phyloP scores from a whole-genome alignment of 2,888 invertebrate species.

The Salticus scenicus region DNA sequence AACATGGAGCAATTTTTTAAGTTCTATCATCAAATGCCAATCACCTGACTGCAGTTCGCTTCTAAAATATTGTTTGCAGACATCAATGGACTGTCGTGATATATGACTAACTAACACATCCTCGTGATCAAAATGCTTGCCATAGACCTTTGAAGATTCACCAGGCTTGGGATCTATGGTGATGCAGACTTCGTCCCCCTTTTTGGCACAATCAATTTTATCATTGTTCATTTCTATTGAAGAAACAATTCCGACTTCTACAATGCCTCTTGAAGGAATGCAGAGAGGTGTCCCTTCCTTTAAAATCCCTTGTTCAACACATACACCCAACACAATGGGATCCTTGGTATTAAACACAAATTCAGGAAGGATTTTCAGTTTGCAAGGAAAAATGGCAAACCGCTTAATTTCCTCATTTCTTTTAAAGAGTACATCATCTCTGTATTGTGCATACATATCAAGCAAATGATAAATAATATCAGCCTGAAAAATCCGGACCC shows the following conservation, averaged over 20 bases:
- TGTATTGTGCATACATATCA: slow-evolving; percentile 94
- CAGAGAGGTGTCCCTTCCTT: slow-evolving; percentile 98
- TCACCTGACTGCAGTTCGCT: slow-evolving; percentile 97
- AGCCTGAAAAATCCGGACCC: slow-evolving; percentile 95
- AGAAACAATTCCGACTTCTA: slow-evolving; percentile 94
- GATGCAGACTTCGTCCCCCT: slow-evolving; percentile 95
- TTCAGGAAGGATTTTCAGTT: slow-evolving; percentile 86
- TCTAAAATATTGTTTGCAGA: slow-evolving; percentile 98
- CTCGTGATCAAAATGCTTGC: slow-evolving; percentile 97
- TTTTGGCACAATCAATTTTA: slow-evolving; percentile 91
- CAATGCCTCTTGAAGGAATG: slow-evolving; percentile 95
- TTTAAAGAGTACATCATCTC: slow-evolving; percentile 91
- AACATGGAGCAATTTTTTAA: slow-evolving; percentile 97
- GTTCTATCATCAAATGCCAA: slow-evolving; percentile 98
- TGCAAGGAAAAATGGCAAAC: slow-evolving; percentile 98
- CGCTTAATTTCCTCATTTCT: slow-evolving; percentile 97
- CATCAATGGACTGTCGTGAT: slow-evolving; percentile 97
- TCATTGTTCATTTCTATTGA: slow-evolving; percentile 98
- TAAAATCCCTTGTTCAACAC: slow-evolving; percentile 94
- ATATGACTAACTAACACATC: slow-evolving; percentile 98
- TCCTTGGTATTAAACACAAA: slow-evolving; percentile 98
- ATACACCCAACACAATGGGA: slow-evolving; percentile 97
- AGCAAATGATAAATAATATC: slow-evolving; percentile 99
- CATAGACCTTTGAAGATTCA: slow-evolving; percentile 98
- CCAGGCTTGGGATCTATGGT: slow-evolving; percentile 98